phyloP scores from a whole-genome alignment of 2,888 invertebrate genomes.

The Tetragonula carbonaria region DNA sequence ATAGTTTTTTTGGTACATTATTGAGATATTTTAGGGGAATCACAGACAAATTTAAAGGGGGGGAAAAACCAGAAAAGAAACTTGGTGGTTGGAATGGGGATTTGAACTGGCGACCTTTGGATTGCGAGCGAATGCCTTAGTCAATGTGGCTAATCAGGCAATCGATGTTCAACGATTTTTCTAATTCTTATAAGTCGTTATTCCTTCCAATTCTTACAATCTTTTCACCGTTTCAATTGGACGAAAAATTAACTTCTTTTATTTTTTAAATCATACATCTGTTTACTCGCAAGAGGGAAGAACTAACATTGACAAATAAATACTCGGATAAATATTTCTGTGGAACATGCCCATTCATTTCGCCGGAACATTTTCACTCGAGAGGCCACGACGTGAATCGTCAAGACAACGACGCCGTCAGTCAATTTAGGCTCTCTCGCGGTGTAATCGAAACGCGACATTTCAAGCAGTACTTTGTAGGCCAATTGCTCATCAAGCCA shows the following conservation, averaged over 20 bases:
- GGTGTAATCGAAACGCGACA: constrained; percentile 37
- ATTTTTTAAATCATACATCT: too few relatives aligned
- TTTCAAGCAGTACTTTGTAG: constrained; percentile 49
- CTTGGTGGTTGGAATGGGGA: neutral
- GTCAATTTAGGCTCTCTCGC: neutral
- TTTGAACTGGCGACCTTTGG: neutral
- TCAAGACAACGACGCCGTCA: constrained; percentile 1
- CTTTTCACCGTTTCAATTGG: too few relatives aligned
- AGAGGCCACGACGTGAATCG: neutral
- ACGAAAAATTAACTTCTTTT: too few relatives aligned
- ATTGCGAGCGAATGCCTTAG: neutral
- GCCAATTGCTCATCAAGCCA: constrained; percentile 55
- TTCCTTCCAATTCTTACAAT: too few relatives aligned
- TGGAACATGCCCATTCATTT: neutral
- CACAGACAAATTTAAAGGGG: neutral
- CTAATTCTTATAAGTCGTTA: neutral
- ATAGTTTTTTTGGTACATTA: neutral
- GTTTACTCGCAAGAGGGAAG: too few relatives aligned
- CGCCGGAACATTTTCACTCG: neutral
- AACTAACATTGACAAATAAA: too few relatives aligned
- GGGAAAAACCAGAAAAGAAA: neutral
- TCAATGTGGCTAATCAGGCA: neutral
- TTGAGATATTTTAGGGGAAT: neutral
- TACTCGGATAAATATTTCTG: neutral
- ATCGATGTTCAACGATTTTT: neutral